Conservation (phyloP, 2,888 invertebrate genomes). For the Amiota communis region DNA sequence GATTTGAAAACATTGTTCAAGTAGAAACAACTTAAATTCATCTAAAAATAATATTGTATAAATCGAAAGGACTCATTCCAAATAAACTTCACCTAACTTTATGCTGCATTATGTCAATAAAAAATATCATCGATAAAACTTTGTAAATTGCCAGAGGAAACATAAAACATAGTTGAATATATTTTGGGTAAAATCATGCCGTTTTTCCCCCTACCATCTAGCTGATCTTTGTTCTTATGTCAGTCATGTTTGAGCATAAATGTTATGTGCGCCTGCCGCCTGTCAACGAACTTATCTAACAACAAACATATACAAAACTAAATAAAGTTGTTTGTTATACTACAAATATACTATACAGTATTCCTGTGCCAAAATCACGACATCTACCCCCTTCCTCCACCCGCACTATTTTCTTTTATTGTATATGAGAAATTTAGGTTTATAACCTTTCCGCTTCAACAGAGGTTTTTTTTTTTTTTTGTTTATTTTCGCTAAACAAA, state of each 20-base stretch:
- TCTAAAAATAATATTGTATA: no score
- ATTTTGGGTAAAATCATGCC: constrained; percentile 42
- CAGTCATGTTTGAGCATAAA: constrained; percentile 48
- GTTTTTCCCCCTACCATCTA: constrained; percentile 25
- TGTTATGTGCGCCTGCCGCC: constrained; percentile 20
- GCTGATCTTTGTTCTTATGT: not conserved
- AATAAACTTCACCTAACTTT: no score
- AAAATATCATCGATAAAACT: constrained; percentile 57
- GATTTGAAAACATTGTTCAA: no score
- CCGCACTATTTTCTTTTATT: constrained; percentile 9
- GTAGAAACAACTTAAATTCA: no score
- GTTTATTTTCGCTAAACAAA: constrained; percentile 34
- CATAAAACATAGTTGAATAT: not conserved
- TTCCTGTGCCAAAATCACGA: not conserved
- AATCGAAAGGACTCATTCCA: no score
- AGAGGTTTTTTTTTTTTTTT: constrained; percentile 44
- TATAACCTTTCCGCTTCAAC: constrained; percentile 56
- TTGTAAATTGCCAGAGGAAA: constrained; percentile 42
- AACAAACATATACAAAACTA: constrained; percentile 28
- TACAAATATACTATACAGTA: constrained; percentile 46
- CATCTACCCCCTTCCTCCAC: not conserved
- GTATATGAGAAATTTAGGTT: constrained; percentile 53
- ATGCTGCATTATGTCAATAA: constrained; percentile 8
- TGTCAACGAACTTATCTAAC: not conserved
- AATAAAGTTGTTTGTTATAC: constrained; percentile 44